phyloP scores from a whole-genome alignment of 2,113 vertebrate species.

The Dasyurus viverrinus region DNA sequence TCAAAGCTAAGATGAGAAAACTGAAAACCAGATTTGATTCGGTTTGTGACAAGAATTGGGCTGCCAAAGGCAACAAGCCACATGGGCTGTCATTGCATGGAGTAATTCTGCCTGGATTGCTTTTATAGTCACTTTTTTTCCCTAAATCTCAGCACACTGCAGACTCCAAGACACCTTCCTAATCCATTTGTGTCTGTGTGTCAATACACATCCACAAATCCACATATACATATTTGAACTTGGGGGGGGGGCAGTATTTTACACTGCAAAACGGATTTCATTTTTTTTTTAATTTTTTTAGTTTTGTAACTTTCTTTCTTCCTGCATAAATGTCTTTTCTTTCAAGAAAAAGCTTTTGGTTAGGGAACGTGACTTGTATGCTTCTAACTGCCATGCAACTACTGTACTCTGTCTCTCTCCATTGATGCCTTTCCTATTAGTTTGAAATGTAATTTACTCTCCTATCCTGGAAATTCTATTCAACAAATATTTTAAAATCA shows the following conservation, averaged over 20 bases:
- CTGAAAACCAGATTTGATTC: conserved; percentile 51
- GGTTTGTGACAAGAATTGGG: conserved; percentile 47
- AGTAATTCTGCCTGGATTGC: conserved; percentile 63
- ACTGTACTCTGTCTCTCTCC: not conserved
- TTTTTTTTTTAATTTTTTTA: not conserved
- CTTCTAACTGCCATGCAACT: not conserved
- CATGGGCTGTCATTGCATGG: conserved; percentile 50
- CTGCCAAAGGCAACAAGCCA: conserved; percentile 52
- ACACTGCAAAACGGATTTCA: not conserved
- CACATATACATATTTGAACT: not conserved
- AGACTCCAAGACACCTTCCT: conserved; percentile 27
- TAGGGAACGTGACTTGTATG: not conserved
- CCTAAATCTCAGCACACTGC: conserved; percentile 67
- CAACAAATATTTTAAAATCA: not conserved
- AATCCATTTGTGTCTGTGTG: conserved; percentile 18
- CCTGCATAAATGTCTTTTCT: not conserved
- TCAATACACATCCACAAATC: not conserved
- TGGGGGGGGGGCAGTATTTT: not conserved
- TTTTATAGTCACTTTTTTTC: conserved; percentile 67
- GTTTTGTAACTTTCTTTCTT: conserved; percentile 6
- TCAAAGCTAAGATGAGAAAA: conserved; percentile 63
- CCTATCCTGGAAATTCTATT: not conserved
- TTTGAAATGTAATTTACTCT: not conserved
- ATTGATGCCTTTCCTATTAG: not conserved
- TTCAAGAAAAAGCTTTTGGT: conserved; percentile 25